Conservation (phyloP, 1,140 invertebrate genomes). For the Drosophila insularis region DNA sequence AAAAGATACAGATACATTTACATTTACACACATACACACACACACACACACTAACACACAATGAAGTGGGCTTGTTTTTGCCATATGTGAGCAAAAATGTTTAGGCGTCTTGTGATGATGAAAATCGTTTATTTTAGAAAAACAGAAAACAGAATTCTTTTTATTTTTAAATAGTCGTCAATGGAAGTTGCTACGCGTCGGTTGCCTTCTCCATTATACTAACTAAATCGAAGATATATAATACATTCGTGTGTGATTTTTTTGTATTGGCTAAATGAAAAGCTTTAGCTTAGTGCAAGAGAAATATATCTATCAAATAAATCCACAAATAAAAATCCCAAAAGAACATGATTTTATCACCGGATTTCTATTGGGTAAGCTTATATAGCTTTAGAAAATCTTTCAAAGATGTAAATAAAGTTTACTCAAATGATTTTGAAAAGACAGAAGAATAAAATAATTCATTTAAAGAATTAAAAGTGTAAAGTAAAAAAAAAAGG, state of each 20-base stretch:
- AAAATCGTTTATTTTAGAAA: slow-evolving; percentile 53
- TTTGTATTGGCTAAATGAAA: slow-evolving; percentile 35
- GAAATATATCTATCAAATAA: slow-evolving; percentile 36
- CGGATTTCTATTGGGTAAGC: slow-evolving; percentile 68
- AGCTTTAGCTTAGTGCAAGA: slow-evolving; percentile 32
- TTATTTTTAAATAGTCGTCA: slow-evolving; percentile 66
- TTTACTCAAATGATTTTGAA: no score
- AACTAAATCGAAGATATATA: slow-evolving; percentile 12
- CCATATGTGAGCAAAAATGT: slow-evolving; percentile 75
- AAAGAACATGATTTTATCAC: slow-evolving; percentile 56
- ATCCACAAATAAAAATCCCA: not conserved
- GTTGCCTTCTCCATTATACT: slow-evolving; percentile 20
- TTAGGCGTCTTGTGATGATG: slow-evolving; percentile 66
- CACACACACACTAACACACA: slow-evolving; percentile 20
- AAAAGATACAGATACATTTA: slow-evolving; percentile 56
- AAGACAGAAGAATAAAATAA: no score
- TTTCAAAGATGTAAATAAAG: no score
- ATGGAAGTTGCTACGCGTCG: slow-evolving; percentile 62
- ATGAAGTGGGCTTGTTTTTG: slow-evolving; percentile 74
- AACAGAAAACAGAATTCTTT: slow-evolving; percentile 44
- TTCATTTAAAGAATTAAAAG: no score
- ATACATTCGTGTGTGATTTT: slow-evolving; percentile 17
- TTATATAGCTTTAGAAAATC: no score
- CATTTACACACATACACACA: slow-evolving; percentile 46
- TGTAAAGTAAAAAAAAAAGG: no score